These are phyloP conservation scores for Beroe ovata DNA, from an alignment of 37 sponge, comb jelly and placozoan genomes.

Conservation along the genomic window DNA sequence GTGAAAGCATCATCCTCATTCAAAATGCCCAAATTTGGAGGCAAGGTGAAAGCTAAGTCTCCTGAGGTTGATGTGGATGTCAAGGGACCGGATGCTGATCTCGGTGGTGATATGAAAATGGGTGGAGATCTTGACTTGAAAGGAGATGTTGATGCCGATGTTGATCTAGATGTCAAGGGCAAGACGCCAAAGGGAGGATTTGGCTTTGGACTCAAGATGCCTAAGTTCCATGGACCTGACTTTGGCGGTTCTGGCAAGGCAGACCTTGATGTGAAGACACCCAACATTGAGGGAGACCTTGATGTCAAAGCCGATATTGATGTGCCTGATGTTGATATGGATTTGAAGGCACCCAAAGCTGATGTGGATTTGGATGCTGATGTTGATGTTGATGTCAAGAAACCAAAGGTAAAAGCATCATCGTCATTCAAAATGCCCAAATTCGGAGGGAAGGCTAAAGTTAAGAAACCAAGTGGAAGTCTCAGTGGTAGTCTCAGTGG, in stretches of 20 bases:
- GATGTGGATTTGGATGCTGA: not conserved
- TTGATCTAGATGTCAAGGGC: slow-evolving; percentile 8
- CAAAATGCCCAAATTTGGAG: not conserved
- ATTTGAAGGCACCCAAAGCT: not conserved
- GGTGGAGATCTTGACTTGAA: not conserved
- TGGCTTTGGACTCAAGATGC: not conserved
- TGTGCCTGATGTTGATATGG: not conserved
- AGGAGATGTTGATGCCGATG: not conserved
- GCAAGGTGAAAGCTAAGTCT: not conserved
- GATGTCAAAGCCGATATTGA: not conserved
- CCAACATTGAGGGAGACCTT: not conserved
- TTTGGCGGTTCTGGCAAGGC: not conserved
- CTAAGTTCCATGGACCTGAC: not conserved
- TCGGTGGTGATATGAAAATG: not conserved
- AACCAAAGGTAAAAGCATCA: not conserved
- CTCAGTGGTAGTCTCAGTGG: slow-evolving; percentile 1
- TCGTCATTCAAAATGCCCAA: not conserved
- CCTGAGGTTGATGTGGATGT: slow-evolving; percentile 14
- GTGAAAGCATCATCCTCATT: not conserved
- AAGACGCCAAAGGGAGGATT: slow-evolving; percentile 17
- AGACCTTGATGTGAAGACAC: not conserved
- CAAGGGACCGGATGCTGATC: slow-evolving; percentile 16
- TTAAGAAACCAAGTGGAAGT: slow-evolving; percentile 18
- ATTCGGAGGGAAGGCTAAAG: not conserved
- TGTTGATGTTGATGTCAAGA: slow-evolving; percentile 25